Percentiles rank a stretch among this genome's conserved stretches.
phyloP scores from a whole-genome alignment of 2,797 vertebrate genomes.

The Sebastes ruberrimus region DNA sequence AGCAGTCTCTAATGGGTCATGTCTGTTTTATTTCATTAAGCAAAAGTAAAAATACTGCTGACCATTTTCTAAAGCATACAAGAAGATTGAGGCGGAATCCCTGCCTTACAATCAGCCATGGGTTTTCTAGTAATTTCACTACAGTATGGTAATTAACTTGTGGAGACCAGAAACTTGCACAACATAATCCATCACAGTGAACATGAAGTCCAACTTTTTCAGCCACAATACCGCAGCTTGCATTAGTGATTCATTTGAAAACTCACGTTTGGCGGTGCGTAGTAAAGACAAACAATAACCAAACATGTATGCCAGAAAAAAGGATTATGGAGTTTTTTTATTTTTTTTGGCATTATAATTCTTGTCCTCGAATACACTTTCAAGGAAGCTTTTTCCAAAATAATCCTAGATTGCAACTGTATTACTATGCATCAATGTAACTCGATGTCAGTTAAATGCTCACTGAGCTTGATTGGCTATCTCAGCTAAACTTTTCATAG shows the following conservation, averaged over 20 bases:
- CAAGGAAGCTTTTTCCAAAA: background rate
- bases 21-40: background rate
- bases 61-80: background rate
- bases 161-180: background rate
- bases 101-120: background rate
- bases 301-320: constrained; percentile 5
- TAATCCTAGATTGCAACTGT: background rate
- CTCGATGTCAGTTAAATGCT: background rate
- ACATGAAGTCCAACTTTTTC: background rate
- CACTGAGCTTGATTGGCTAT: background rate
- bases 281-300: background rate
- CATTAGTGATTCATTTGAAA: background rate
- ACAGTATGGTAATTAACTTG: constrained; percentile 1
- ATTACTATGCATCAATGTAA: background rate
- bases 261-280: background rate
- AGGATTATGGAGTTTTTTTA: background rate
- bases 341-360: background rate
- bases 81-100: background rate
- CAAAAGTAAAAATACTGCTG: background rate
- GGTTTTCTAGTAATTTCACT: background rate
- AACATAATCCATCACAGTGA: constrained; percentile 19
- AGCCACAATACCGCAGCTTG: background rate
- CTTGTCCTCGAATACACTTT: background rate
- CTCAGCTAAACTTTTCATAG: background rate
- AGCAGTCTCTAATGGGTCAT: background rate